phyloP scores from a whole-genome alignment of 2,888 invertebrate genomes.

The Hypena proboscidalis region DNA sequence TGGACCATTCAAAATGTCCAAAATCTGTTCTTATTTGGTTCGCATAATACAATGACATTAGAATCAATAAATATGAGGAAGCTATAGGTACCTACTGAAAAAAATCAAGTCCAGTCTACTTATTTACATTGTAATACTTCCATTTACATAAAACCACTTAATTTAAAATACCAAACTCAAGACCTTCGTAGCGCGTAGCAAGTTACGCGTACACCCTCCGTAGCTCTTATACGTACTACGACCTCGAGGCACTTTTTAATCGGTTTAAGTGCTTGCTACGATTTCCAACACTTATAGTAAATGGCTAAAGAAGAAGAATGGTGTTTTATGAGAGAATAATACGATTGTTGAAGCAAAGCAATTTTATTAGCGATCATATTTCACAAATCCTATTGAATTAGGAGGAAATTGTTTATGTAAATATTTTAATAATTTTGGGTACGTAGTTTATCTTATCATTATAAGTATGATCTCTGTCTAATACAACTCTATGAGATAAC shows the following conservation, averaged over 20 bases:
- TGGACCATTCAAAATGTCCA: too few relatives aligned
- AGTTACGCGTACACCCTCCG: constrained; percentile 40
- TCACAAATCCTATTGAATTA: constrained; percentile 3
- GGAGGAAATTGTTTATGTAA: not conserved
- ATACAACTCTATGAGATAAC: too few relatives aligned
- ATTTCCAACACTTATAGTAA: constrained; percentile 71
- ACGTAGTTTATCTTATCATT: too few relatives aligned
- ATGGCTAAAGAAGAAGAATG: constrained; percentile 68
- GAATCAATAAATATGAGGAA: too few relatives aligned
- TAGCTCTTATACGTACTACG: constrained; percentile 51
- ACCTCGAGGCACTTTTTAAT: constrained; percentile 72
- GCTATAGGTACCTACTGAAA: too few relatives aligned
- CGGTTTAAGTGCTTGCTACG: constrained; percentile 78
- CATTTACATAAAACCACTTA: too few relatives aligned
- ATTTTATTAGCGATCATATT: constrained; percentile 37
- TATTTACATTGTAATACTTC: too few relatives aligned
- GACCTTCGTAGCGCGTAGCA: constrained; percentile 25
- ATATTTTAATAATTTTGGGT: not conserved
- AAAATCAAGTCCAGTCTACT: too few relatives aligned
- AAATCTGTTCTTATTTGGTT: too few relatives aligned
- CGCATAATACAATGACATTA: too few relatives aligned
- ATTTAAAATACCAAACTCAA: too few relatives aligned
- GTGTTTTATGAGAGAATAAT: constrained; percentile 54
- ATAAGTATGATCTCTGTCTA: too few relatives aligned
- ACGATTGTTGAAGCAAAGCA: constrained; percentile 38